phyloP scores from a whole-genome alignment of 2,113 vertebrate species.

The Oncorhynchus tshawytscha region DNA sequence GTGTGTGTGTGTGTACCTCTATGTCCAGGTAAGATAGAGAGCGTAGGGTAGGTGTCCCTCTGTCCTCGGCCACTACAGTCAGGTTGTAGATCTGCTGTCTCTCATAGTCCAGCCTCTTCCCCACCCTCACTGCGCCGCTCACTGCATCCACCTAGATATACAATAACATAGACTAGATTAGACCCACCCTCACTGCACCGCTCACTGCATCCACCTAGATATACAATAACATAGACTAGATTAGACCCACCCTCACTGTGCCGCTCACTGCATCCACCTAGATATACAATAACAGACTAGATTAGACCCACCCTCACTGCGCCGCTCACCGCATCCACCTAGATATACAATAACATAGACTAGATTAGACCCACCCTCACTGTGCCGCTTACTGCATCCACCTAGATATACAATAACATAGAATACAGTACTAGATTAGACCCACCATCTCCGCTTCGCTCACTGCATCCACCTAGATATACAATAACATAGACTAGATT shows the following conservation, averaged over 20 bases:
- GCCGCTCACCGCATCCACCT: constrained; percentile 80
- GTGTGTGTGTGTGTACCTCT: constrained; percentile 65
- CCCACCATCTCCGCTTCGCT: constrained; percentile 84
- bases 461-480: constrained; percentile 73
- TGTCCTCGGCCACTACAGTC: constrained; percentile 87
- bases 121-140: constrained; percentile 84
- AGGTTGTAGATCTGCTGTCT: constrained; percentile 94
- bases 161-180: constrained; percentile 9
- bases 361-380: constrained; percentile 76
- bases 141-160: constrained; percentile 76
- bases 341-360: constrained; percentile 28
- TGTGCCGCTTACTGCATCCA: constrained; percentile 82
- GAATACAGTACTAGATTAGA: constrained; percentile 5
- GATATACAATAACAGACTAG: constrained; percentile 27
- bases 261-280: constrained; percentile 82
- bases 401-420: constrained; percentile 49
- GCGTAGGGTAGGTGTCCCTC: constrained; percentile 81
- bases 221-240: constrained; percentile 14
- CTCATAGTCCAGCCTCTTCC: constrained; percentile 89
- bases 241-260: constrained; percentile 75
- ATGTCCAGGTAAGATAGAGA: constrained; percentile 90
- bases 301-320: constrained; percentile 78
- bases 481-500: constrained; percentile 7
- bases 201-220: constrained; percentile 78
- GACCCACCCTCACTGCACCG: constrained; percentile 80